Evolutionary conservation across 2,797 vertebrate genomes (phyloP), one percentile per base, ranked within the genome.

Genomic region (Anolis apletophallus): DNA sequence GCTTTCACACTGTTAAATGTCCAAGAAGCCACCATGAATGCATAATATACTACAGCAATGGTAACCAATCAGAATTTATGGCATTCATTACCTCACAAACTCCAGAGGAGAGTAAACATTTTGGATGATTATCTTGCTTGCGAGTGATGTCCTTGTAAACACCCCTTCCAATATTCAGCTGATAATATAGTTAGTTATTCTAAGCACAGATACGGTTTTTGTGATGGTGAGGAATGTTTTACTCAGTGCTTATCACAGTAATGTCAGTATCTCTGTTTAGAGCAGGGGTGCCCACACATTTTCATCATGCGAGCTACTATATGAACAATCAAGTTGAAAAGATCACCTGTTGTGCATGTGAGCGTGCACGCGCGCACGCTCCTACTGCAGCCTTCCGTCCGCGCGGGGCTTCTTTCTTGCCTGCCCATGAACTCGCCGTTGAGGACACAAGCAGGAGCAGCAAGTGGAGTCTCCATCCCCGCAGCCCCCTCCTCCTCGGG

Each of bases 11-110:
- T 81, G 21, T 29, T 36, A 67, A 54, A 74, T 86, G 34, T 74
- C n/a, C 71, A 52, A 32, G 34, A 86, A 86, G 21, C 16, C 34
- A 81, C 40, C 23, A 32, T 52, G 54, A 64, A 26, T 40, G 11
- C 50, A 5, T 77, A 55, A 86, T 52, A 19, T 86, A 12, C 57
- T n/a, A 40, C 32, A 73, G 16, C 50, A 74, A 75, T n/a, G 26
- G 23, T 40, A 81, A 7, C 71, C 71, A 68, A 75, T 81, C 69
- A 81, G 23, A 67, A 46, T 57, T 19, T 11, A 64, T 54, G 32
- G 16, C 32, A 40, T 68, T 46, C 26, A 86, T 55, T 54, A 46
- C 80, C 73, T 81, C 80, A 81, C 17, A 82, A 69, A 69, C 19
- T 76, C 59, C 26, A 73, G 0, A 21, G 40, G 6, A 52, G 36